Evolutionary conservation across 2,113 vertebrate species (phyloP).

Genomic region (Solea senegalensis): DNA sequence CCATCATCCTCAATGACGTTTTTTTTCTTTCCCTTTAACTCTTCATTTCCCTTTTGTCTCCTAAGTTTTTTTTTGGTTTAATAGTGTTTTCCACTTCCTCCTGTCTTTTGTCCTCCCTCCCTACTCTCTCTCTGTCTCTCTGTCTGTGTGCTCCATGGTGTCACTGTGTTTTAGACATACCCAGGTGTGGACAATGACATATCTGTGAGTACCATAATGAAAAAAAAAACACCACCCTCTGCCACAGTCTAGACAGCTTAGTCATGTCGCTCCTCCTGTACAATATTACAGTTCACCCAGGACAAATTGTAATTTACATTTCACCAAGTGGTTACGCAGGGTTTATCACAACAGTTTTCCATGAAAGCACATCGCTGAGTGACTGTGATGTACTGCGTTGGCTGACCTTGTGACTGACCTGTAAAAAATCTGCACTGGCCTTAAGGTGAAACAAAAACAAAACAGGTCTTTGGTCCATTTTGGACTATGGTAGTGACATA

Average conservation of each 20-base stretch:
- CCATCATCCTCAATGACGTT: constrained; percentile 46
- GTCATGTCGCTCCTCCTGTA: constrained; percentile 28
- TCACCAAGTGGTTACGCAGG: constrained; percentile 3
- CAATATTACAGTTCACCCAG: constrained; percentile 29
- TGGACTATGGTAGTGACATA: neutral
- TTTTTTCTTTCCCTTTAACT: constrained; percentile 65
- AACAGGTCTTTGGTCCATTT: neutral
- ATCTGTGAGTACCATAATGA: constrained; percentile 82
- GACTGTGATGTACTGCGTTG: neutral
- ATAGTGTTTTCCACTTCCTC: constrained; percentile 73
- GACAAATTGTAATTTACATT: constrained; percentile 33
- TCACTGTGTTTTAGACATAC: constrained; percentile 83
- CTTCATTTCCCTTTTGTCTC: constrained; percentile 56
- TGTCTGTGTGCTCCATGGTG: constrained; percentile 72
- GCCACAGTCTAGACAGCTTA: constrained; percentile 59
- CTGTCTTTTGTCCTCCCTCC: constrained; percentile 63
- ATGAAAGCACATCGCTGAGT: neutral
- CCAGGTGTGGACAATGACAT: constrained; percentile 86
- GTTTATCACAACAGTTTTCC: constrained; percentile 16
- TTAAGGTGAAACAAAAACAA: neutral
- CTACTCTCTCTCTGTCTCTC: constrained; percentile 5
- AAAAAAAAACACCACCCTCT: constrained; percentile 61
- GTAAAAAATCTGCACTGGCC: neutral
- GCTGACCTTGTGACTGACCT: neutral
- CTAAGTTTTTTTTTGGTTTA: constrained; percentile 65